phyloP scores from a whole-genome alignment of 2,113 vertebrate species.

The Cathartes aura region DNA sequence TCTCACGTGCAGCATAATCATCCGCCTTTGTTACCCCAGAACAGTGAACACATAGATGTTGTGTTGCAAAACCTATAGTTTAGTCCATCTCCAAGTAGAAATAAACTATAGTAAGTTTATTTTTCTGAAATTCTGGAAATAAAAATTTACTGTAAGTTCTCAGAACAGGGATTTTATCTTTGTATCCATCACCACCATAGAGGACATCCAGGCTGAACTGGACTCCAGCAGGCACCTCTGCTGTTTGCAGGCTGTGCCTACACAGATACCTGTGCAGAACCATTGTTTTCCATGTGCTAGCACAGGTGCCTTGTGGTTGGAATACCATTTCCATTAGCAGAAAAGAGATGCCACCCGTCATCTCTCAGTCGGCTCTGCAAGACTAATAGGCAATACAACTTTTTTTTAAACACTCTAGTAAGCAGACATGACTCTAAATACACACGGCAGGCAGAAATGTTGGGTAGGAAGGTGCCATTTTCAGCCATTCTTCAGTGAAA shows the following conservation, averaged over 20 bases:
- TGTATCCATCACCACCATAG: background rate
- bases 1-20: background rate
- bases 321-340: background rate
- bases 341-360: constrained; percentile 5
- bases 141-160: background rate
- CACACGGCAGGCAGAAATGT: constrained; percentile 31
- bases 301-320: background rate
- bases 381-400: constrained; percentile 21
- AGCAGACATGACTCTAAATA: constrained; percentile 28
- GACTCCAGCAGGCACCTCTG: background rate
- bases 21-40: background rate
- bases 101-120: background rate
- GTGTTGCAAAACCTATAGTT: background rate
- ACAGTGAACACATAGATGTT: background rate
- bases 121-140: background rate
- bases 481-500: constrained; percentile 28
- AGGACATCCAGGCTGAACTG: background rate
- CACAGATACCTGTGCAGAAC: background rate
- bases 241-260: background rate
- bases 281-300: background rate
- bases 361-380: constrained; percentile 5
- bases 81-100: background rate
- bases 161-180: background rate
- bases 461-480: constrained; percentile 41
- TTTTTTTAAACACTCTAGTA: background rate